Percentiles rank a stretch among this genome's conserved stretches.
Evolutionary conservation across 2,113 vertebrate species (phyloP).

Genomic region (Nyctereutes procyonoides): DNA sequence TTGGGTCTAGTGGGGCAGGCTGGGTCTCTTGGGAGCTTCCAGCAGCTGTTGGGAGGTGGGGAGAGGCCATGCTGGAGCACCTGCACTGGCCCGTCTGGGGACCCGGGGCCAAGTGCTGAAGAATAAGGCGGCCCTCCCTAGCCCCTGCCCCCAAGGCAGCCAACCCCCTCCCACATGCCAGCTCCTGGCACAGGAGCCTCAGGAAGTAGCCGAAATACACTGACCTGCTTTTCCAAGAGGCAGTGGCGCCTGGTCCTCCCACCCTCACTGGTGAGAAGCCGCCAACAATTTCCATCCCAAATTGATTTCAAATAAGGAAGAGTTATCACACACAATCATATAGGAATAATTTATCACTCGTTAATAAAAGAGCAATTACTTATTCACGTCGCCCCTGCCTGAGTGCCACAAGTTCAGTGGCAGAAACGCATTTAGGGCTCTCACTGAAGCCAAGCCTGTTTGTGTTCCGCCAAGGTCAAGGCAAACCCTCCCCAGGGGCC

Average conservation of each 20-base stretch:
- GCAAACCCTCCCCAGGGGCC: background rate
- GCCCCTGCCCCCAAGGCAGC: background rate
- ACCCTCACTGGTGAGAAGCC: conserved; percentile 73
- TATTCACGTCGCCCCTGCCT: conserved; percentile 45
- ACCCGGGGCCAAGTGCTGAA: background rate
- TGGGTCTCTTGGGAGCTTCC: background rate
- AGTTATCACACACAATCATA: conserved; percentile 78
- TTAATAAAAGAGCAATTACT: conserved; percentile 80
- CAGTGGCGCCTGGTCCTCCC: conserved; percentile 57
- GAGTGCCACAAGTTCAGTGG: rapidly evolving
- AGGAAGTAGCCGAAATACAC: conserved; percentile 70
- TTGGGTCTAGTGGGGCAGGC: background rate
- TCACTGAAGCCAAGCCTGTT: background rate
- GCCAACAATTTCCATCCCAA: conserved; percentile 71
- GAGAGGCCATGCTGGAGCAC: background rate
- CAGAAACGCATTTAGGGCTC: background rate
- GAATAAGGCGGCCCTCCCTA: background rate
- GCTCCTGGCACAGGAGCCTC: background rate
- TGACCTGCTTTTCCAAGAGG: conserved; percentile 78
- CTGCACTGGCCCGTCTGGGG: background rate
- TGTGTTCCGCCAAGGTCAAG: background rate
- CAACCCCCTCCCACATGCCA: background rate
- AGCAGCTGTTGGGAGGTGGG: too few species aligned
- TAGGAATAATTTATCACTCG: conserved; percentile 80
- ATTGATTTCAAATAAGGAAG: conserved; percentile 81